Evolutionary conservation across 1,140 invertebrate species (phyloP), one percentile per base, ranked within the genome.

Genomic region (Halesus radiatus): DNA sequence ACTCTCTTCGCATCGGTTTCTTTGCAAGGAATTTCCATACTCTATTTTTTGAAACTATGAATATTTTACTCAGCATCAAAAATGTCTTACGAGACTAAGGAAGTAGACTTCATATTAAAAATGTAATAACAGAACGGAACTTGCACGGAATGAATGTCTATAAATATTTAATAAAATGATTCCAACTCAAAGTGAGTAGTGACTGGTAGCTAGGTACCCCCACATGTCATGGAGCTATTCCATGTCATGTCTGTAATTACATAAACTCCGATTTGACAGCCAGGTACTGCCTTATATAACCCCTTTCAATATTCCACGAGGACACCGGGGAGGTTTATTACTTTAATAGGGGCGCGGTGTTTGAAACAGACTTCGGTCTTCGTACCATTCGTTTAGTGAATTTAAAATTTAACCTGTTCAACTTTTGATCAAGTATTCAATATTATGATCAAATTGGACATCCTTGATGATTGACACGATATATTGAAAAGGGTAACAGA

Each of bases 221-320:
- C 66, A 70, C 66, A 70, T 70, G 66, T 70, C 66, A 52, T 37
- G 29, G 37, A 37, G 32, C n/a, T 16, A 23, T 70, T 70, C 18
- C 66, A 70, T 52, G 66, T 70, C 66, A 70, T 70, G 66, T 70
- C 66, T 20, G 66, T 70, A 70, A 70, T 70, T 70, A 70, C 37
- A 50, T 50, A 6, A 50, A 70, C 32, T 70, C 29, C 66, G 66
- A 50, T 70, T 45, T 70, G 66, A 70, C 66, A 70, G 66, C 32
- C 32, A 70, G 66, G 66, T 20, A 50, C n/a, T 10, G 29, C 10
- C 32, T 45, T 6, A 15, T 16, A 7, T 23, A 13, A 70, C 66
- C 66, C 37, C 66, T 70, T 50, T 70, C 66, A 70, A 70, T 70
- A 70, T 70, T 70, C 45, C 18, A 70, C 6, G 15, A n/a, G 32